Evolutionary conservation across 2,888 invertebrate species (phyloP).

Genomic region (Tetropium fuscum): DNA sequence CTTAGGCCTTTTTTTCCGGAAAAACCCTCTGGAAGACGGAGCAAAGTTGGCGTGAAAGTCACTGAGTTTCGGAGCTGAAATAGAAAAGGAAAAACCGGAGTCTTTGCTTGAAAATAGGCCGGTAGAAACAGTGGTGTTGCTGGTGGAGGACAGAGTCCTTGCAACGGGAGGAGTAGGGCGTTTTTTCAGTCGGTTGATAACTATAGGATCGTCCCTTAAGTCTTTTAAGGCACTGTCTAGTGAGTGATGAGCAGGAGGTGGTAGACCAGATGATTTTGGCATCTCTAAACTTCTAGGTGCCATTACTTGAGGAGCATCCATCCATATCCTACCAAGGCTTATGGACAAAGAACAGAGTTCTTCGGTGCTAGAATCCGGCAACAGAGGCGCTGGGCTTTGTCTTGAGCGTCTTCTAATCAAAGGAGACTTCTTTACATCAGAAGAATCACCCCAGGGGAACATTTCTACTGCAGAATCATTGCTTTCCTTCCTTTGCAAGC

Average conservation of each 20-base stretch:
- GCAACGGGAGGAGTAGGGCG: conserved; percentile 64
- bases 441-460: conserved; percentile 66
- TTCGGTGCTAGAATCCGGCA: conserved; percentile 65
- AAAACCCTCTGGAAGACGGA: conserved; percentile 65
- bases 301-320: conserved; percentile 71
- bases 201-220: conserved; percentile 65
- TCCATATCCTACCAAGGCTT: conserved; percentile 74
- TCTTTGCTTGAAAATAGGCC: conserved; percentile 70
- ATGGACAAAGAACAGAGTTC: conserved; percentile 69
- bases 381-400: conserved; percentile 55
- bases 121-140: conserved; percentile 65
- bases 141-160: conserved; percentile 65
- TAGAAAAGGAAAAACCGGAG: conserved; percentile 75
- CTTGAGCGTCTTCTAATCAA: conserved; percentile 60
- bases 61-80: conserved; percentile 68
- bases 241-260: conserved; percentile 68
- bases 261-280: conserved; percentile 58
- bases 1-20: conserved; percentile 68
- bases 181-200: conserved; percentile 63
- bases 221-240: conserved; percentile 72
- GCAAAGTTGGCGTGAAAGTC: conserved; percentile 63
- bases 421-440: conserved; percentile 66
- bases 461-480: conserved; percentile 67
- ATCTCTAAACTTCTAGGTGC: conserved; percentile 69
- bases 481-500: conserved; percentile 63